phyloP scores from a whole-genome alignment of 92 coral and sea anemone species.

The Porites rus region DNA sequence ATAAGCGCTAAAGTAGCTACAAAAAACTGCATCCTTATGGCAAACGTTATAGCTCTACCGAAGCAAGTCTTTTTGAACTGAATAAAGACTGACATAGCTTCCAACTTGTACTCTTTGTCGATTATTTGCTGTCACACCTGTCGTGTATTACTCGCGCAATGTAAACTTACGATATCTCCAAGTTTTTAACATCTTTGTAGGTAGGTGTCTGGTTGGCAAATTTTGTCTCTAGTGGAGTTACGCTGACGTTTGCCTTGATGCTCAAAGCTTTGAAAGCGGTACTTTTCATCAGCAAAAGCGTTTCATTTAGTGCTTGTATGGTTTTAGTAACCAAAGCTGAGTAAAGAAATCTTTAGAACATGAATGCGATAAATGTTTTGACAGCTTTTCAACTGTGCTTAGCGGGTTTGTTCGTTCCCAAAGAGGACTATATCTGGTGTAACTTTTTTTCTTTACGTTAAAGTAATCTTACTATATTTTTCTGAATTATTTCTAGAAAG shows the following conservation, averaged over 20 bases:
- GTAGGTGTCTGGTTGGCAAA: not conserved
- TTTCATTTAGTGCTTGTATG: not conserved
- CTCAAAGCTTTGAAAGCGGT: not conserved
- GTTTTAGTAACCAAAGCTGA: too few relatives aligned
- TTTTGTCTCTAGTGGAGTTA: not conserved
- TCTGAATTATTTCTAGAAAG: too few relatives aligned
- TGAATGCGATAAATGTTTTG: too few relatives aligned
- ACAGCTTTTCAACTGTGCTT: too few relatives aligned
- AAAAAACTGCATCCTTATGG: not conserved
- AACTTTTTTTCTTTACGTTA: too few relatives aligned
- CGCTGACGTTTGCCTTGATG: not conserved
- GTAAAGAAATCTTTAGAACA: too few relatives aligned
- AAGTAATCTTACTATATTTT: too few relatives aligned
- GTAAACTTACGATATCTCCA: not conserved
- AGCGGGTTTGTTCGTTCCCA: too few relatives aligned
- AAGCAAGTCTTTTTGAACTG: not conserved
- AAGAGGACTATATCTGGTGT: too few relatives aligned
- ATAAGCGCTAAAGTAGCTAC: not conserved
- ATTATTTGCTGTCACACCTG: not conserved
- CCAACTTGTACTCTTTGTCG: not conserved
- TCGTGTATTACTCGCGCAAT: not conserved
- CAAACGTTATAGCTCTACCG: not conserved
- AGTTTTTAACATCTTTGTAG: not conserved
- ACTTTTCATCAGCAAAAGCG: not conserved
- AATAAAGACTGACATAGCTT: not conserved